These are phyloP conservation scores for Heliopora coerulea DNA, from an alignment of 92 coral and sea anemone species.

Conservation along the genomic window DNA sequence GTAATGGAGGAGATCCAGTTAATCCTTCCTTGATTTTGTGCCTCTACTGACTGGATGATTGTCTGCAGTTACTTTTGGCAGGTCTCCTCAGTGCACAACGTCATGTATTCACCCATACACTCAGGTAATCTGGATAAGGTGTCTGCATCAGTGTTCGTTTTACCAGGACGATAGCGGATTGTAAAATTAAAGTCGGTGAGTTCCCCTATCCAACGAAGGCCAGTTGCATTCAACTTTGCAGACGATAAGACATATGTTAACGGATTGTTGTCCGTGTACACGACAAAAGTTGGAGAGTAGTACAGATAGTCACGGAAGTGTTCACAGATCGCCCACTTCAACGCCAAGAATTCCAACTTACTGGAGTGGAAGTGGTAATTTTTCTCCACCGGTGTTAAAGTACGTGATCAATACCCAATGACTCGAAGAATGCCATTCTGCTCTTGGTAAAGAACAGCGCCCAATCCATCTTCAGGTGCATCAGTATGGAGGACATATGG, in stretches of 20 bases:
- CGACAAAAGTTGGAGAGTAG: slow-evolving; percentile 40
- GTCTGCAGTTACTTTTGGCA: too few species aligned
- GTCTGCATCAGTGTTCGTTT: slow-evolving; percentile 48
- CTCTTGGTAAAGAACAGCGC: slow-evolving; percentile 20
- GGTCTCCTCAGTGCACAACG: too few species aligned
- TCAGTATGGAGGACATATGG: slow-evolving; percentile 55
- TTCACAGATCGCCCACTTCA: slow-evolving; percentile 60
- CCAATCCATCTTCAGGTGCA: slow-evolving; percentile 56
- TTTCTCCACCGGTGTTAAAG: slow-evolving; percentile 7
- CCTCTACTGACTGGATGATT: too few species aligned
- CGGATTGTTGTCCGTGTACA: slow-evolving; percentile 54
- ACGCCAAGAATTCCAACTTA: slow-evolving; percentile 52
- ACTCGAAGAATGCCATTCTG: slow-evolving; percentile 4
- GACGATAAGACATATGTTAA: slow-evolving; percentile 46
- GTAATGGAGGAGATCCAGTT: background rate
- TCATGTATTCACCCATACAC: too few species aligned
- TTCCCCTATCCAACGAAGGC: slow-evolving; percentile 44
- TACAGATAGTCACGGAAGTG: slow-evolving; percentile 55
- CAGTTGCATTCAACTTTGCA: slow-evolving; percentile 49
- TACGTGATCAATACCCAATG: slow-evolving; percentile 40
- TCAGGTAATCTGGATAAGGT: slow-evolving; percentile 47
- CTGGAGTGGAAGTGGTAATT: background rate
- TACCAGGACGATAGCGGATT: slow-evolving; percentile 45
- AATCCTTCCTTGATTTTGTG: too few species aligned
- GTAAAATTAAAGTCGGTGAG: slow-evolving; percentile 47